Evolutionary conservation across 1,140 invertebrate species (phyloP).

Genomic region (Zophobas morio): DNA sequence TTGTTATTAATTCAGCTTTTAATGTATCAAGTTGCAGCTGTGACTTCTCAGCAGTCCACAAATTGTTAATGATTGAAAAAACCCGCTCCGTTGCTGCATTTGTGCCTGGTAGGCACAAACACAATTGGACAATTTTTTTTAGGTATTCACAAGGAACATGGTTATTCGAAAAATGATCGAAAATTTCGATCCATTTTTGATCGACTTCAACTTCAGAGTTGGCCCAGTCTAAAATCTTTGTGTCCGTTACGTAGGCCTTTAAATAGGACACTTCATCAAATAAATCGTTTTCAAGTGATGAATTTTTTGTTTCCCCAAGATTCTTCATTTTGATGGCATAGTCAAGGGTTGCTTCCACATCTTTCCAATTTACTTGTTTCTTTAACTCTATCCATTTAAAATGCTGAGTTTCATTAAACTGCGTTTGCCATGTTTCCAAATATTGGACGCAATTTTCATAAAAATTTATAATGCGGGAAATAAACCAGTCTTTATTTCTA

Average conservation of each 20-base stretch:
- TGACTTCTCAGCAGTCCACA: conserved; percentile 14
- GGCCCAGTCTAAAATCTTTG: background rate
- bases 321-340: too few relatives aligned
- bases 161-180: background rate
- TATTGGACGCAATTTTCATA: conserved; percentile 35
- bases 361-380: too few relatives aligned
- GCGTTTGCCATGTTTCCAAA: conserved; percentile 7
- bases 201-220: background rate
- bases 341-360: too few relatives aligned
- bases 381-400: too few relatives aligned
- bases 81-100: conserved; percentile 17
- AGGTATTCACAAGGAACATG: background rate
- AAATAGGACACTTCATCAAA: conserved; percentile 1
- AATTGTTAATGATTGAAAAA: background rate
- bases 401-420: background rate
- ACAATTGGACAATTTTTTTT: conserved; percentile 6
- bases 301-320: too few relatives aligned
- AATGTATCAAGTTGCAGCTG: background rate
- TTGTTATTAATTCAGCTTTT: background rate
- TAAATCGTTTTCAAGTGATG: background rate
- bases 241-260: background rate
- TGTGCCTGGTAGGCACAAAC: conserved; percentile 5
- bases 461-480: conserved; percentile 21
- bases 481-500: conserved; percentile 5
- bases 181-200: background rate